Conservation (phyloP, 2,113 vertebrate species). For the Anhinga anhinga region DNA sequence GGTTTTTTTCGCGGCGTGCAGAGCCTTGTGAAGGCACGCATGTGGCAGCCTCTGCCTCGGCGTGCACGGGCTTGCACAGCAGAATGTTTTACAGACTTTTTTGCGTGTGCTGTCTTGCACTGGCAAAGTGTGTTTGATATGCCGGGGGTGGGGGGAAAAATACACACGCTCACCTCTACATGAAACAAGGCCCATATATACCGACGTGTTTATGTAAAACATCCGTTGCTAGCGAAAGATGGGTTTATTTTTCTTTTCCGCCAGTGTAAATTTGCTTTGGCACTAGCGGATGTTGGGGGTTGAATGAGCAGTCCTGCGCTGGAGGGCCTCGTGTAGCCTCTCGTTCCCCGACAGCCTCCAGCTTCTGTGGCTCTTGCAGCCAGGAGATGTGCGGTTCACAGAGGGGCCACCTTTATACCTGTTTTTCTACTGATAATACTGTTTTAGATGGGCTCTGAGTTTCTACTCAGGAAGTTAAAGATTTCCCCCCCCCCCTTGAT, state of each 20-base stretch:
- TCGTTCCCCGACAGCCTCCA: not conserved
- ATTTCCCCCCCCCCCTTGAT: not conserved
- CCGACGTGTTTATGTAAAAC: not conserved
- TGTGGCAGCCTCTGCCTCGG: not conserved
- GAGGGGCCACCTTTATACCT: not conserved
- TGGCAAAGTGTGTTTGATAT: not conserved
- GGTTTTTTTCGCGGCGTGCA: not conserved
- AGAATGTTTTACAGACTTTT: not conserved
- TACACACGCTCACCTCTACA: not conserved
- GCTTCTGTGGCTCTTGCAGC: not conserved
- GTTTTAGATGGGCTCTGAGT: not conserved
- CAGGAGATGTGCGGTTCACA: rapidly evolving
- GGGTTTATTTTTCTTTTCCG: not conserved
- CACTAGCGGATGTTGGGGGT: not conserved
- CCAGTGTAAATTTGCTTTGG: not conserved
- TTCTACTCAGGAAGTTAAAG: not conserved
- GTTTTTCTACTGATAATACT: not conserved
- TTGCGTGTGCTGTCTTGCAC: not conserved
- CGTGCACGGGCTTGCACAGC: not conserved
- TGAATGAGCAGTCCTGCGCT: not conserved
- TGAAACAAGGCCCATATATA: not conserved
- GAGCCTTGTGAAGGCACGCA: not conserved
- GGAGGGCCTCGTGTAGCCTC: not conserved
- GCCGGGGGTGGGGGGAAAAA: too few species aligned
- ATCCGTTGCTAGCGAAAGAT: not conserved